Evolutionary conservation across 2,888 invertebrate species (phyloP).

Genomic region (Leptopilina syphax): DNA sequence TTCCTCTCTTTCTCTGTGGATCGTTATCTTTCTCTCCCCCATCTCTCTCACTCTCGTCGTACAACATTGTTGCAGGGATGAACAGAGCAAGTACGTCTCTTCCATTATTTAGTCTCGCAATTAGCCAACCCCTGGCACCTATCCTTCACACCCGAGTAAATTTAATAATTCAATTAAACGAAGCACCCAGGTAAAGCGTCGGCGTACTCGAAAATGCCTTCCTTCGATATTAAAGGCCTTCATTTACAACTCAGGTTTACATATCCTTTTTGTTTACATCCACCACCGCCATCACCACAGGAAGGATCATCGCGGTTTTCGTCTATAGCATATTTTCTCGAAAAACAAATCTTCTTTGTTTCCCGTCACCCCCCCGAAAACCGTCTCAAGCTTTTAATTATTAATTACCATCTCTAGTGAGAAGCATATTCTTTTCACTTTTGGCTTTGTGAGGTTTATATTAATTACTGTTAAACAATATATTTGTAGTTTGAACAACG

Average conservation of each 20-base stretch:
- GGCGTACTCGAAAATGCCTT: slow-evolving; percentile 15
- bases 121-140: slow-evolving; percentile 70
- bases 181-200: slow-evolving; percentile 57
- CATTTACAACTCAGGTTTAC: slow-evolving; percentile 20
- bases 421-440: background rate
- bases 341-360: background rate
- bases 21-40: background rate
- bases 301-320: slow-evolving; percentile 17
- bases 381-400: background rate
- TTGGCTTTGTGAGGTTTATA: background rate
- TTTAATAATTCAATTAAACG: slow-evolving; percentile 73
- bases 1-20: slow-evolving; percentile 47
- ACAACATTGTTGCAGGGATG: slow-evolving; percentile 23
- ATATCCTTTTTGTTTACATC: slow-evolving; percentile 13
- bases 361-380: background rate
- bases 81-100: slow-evolving; percentile 42
- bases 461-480: no score
- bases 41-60: background rate
- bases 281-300: background rate
- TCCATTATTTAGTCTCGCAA: slow-evolving; percentile 73
- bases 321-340: background rate
- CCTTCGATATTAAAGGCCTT: slow-evolving; percentile 17
- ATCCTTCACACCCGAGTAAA: slow-evolving; percentile 72
- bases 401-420: background rate
- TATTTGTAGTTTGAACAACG: no score